Base-by-base conservation (phyloP, 2,888 invertebrate genomes). In the Ormyrus pomaceus region DNA sequence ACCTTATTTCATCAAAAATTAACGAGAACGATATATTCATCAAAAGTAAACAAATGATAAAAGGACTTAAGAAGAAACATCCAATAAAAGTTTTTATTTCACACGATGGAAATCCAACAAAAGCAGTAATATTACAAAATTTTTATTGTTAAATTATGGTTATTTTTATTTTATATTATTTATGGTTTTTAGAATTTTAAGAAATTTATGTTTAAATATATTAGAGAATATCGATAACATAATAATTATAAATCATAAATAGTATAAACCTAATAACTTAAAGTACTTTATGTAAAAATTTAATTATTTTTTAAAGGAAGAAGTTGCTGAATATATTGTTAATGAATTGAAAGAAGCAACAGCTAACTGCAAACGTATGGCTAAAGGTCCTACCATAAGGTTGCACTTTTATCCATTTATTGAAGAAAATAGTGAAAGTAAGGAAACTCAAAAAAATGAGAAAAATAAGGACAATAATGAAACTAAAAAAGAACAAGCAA, bases 1-100 rank as follows among this genome's bases (percentile, higher is more conserved):
- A 90, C 4, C 82, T 85, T 0, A 62, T 91, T 2, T 86, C 88
- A 3, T 75, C 84, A 11, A 89, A 88, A 79, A 92, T 91, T 34
- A 81, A 61, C 0, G 84, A 88, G 4, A 85, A 91, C 77, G 92
- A 92, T 84, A 84, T 92, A 10, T 50, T 83, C 6, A 83, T 86
- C 8, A 91, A 91, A 83, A 76, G 90, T 0, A 89, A 86, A 8
- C 88, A 88, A 53, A 86, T 90, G 0, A 75, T 82, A 8, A 91
- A 88, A 82, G 84, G 89, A 83, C 77, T 92, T 11, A 77, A 64
- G 0, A 91, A 91, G 74, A 85, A 82, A 2, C 82, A 88, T 80
- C 87, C 86, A 73, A 85, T 91, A 8, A 86, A 89, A 80, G 75
- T 91, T 65, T 53, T 85, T 1, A 84, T 92, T 56, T 80, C 82